These are phyloP conservation scores for Sitophilus oryzae DNA, from an alignment of 1,140 invertebrate genomes.

Conservation along the genomic window DNA sequence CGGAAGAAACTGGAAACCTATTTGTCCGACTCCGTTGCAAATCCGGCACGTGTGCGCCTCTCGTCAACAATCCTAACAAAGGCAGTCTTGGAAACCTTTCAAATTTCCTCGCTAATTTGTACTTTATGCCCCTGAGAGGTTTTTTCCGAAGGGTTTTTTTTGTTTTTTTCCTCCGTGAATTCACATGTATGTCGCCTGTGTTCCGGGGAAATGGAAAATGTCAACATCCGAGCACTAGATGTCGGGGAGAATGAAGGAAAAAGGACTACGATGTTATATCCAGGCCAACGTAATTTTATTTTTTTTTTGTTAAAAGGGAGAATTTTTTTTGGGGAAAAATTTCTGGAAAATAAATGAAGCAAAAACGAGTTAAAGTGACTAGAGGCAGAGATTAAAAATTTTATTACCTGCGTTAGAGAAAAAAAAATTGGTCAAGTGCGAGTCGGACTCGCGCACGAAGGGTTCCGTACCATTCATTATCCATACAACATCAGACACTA, in stretches of 20 bases:
- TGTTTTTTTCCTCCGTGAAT: constrained; percentile 6
- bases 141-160: constrained; percentile 1
- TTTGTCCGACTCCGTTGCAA: neutral
- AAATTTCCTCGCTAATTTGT: neutral
- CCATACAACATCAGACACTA: no score
- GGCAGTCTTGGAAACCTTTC: neutral
- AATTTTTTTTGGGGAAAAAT: no score
- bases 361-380: no score
- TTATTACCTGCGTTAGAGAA: no score
- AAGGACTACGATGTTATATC: neutral
- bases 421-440: no score
- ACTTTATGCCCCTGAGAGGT: neutral
- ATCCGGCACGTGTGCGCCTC: neutral
- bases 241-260: neutral
- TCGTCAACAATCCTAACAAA: neutral
- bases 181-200: neutral
- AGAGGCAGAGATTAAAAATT: no score
- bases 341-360: no score
- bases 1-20: neutral
- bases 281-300: neutral
- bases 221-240: neutral
- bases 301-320: no score
- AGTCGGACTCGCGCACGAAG: no score
- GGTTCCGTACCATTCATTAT: no score
- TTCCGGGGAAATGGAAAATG: neutral